Base-by-base conservation (phyloP, 2,888 invertebrate genomes). In the Drosophila antonietae region DNA sequence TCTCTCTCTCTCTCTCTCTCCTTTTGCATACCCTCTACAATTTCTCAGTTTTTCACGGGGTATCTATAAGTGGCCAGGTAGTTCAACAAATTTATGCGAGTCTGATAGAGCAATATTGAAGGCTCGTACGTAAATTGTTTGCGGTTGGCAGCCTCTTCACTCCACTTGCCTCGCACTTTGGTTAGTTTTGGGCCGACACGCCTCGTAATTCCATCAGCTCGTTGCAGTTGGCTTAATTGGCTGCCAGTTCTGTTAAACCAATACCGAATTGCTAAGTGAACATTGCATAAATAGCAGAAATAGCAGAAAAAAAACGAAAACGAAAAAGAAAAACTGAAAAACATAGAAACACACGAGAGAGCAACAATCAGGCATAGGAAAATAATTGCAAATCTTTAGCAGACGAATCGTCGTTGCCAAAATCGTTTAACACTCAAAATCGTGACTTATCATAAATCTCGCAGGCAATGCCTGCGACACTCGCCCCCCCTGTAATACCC, bases 401-500 rank as follows among this genome's bases (percentile, higher is more conserved):
- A 51, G 41, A 23, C 58, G 51, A 51, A 51, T 20, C 23, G 28
- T 28, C 58, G 59, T 65, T 78, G 66, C 71, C 76, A 65, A 78
- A 80, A 80, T 60, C 73, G 67, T 60, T 81, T 64, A 74, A 56
- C 77, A 58, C 68, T 67, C 37, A 53, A 74, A 75, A 69, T 78
- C 87, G 87, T 87, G 87, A 87, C 87, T 90, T 81, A 87, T 87
- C 87, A 87, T 81, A 87, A 89, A 90, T 90, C 90, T 53, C 23
- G n/a, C 61, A 69, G 47, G 64, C 68, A 61, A 70, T 69, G 67
- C 66, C 61, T 65, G 65, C 46, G 60, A 12, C 55, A 18, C 8
- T 41, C 41, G 7, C 20, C 58, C 53, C 20, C 58, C 53, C 56
- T 57, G 61, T 52, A 65, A 64, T 75, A 51, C 53, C 39, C 55